Base-by-base conservation (phyloP, 2,797 vertebrate genomes). In the Anomalospiza imberbis region DNA sequence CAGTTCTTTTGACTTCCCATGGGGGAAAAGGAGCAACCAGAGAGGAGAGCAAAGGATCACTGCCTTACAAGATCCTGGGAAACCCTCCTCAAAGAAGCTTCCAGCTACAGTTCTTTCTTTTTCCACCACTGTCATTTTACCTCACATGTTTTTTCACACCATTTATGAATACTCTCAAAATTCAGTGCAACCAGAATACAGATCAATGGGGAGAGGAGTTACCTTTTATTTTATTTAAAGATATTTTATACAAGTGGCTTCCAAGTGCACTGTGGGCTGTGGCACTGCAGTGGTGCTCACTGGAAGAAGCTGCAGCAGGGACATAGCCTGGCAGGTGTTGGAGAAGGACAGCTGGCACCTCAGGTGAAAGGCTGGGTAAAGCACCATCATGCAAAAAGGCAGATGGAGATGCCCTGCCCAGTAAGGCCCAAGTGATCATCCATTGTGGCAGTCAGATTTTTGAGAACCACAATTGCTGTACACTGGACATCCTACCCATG, bases 341-440 rank as follows among this genome's bases (percentile, higher is more conserved):
- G 25, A 55, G 38, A 70, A 50, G 82, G 55, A 60, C 21, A 40
- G 2, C 0, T 80, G 48, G 12, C 28, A 36, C 20, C 3, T 55
- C 3, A 3, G 20, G 32, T 36, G 44, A 48, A 51, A 36, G 36
- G 7, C 54, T 65, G 28, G 34, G 29, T 93, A 68, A 76, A 48
- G 15, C 22, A 60, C 31, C 2, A 1, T 55, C 1, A 1, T 48
- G 18, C 62, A 42, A 12, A 16, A 54, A 36, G 58, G 42, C 50
- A 72, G 10, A n/a, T 31, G 32, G 18, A 58, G 61, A 32, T 0
- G 0, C n/a, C 19, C 57, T 48, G 26, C 32, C 72, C 17, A 4
- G 21, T 40, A 38, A 13, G 32, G 20, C 58, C 54, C 8, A 5
- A 55, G 10, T 17, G 16, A 47, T 40, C 13, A 8, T 34, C 21